These are phyloP conservation scores for Lordiphosa clarofinis DNA, from an alignment of 1,140 invertebrate species.

Conservation along the genomic window DNA sequence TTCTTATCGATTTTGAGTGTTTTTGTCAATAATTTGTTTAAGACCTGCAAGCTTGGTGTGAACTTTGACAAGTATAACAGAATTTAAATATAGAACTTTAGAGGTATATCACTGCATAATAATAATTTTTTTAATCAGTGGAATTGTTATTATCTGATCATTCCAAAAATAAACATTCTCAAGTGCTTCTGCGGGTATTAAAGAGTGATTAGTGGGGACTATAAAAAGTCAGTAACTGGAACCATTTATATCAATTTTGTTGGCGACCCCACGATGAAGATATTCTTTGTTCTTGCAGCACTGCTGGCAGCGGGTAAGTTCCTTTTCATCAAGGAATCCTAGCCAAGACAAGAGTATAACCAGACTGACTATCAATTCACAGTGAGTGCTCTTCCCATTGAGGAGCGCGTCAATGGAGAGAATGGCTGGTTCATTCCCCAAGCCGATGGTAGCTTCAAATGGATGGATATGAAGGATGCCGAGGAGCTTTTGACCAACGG, in stretches of 20 bases:
- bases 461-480: slow-evolving; percentile 32
- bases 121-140: slow-evolving; percentile 1
- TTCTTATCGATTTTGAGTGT: too few species aligned
- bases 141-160: slow-evolving; percentile 25
- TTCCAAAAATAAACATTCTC: slow-evolving; percentile 15
- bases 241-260: slow-evolving; percentile 12
- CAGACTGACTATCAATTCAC: not conserved
- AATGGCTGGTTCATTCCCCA: slow-evolving; percentile 47
- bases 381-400: slow-evolving; percentile 42
- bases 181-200: slow-evolving; percentile 40
- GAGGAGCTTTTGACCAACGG: slow-evolving; percentile 17
- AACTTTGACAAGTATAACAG: too few species aligned
- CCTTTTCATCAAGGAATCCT: too few species aligned
- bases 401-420: slow-evolving; percentile 36
- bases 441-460: slow-evolving; percentile 26
- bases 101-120: not conserved
- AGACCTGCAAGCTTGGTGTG: too few species aligned
- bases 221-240: slow-evolving; percentile 46
- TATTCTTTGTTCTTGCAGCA: slow-evolving; percentile 39
- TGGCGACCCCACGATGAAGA: slow-evolving; percentile 39
- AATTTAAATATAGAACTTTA: too few species aligned
- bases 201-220: slow-evolving; percentile 31
- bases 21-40: too few species aligned
- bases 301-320: slow-evolving; percentile 41
- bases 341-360: too few species aligned